Evolutionary conservation across 2,888 invertebrate genomes (phyloP).

Genomic region (Andrena fulva): DNA sequence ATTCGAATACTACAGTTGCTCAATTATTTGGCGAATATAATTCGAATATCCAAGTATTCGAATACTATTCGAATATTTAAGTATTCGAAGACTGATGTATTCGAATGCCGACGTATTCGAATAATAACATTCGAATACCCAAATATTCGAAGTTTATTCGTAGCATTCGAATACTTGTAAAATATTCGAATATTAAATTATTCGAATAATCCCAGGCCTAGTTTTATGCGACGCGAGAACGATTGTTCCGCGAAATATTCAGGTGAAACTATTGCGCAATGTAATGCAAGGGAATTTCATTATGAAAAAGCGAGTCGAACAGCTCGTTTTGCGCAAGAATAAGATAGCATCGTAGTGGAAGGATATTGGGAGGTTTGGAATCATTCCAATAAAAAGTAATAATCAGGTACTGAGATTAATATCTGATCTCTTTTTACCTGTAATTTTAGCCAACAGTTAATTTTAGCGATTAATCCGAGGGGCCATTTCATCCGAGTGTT

Average conservation of each 20-base stretch:
- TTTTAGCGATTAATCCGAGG: neutral
- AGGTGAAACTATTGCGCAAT: neutral
- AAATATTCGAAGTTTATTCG: no score
- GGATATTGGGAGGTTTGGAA: neutral
- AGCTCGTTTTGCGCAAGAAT: neutral
- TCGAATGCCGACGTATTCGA: no score
- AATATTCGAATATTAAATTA: no score
- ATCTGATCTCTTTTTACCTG: neutral
- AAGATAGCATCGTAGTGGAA: neutral
- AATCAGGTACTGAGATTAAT: neutral
- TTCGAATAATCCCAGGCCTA: no score
- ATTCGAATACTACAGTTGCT: no score
- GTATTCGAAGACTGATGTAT: no score
- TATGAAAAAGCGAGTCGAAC: neutral
- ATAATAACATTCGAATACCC: no score
- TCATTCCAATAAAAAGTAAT: slow-evolving; percentile 3
- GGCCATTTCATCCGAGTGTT: neutral
- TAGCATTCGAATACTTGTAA: no score
- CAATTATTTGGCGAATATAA: no score
- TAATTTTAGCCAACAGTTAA: neutral
- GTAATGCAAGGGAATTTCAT: neutral
- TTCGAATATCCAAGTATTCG: no score
- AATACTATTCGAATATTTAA: no score
- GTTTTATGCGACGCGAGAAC: neutral
- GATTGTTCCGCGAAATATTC: neutral